Evolutionary conservation across 1,140 invertebrate species (phyloP).

Genomic region (Calephelis virginiensis): DNA sequence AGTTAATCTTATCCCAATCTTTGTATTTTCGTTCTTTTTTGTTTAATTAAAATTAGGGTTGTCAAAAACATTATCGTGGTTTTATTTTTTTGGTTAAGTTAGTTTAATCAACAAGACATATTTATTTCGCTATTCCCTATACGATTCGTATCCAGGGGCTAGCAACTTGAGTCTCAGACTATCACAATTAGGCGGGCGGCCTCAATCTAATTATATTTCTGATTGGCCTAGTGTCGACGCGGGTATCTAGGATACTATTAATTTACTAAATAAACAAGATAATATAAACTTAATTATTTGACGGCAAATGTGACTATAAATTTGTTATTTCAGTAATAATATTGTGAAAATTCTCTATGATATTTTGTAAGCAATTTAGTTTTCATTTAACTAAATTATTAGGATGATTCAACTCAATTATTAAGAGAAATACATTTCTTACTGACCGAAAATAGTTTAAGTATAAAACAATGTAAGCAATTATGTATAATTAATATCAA

Average conservation of each 20-base stretch:
- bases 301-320: slow-evolving; percentile 17
- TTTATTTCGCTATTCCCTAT: slow-evolving; percentile 27
- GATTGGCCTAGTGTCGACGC: slow-evolving; percentile 48
- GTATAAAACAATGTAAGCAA: too few species aligned
- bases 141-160: slow-evolving; percentile 49
- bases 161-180: slow-evolving; percentile 60
- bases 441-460: too few species aligned
- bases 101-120: neutral
- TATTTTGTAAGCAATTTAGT: slow-evolving; percentile 11
- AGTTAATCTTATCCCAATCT: too few species aligned
- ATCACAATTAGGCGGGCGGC: slow-evolving; percentile 66
- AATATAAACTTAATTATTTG: slow-evolving; percentile 17
- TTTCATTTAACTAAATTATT: neutral
- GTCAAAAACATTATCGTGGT: too few species aligned
- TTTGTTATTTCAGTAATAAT: slow-evolving; percentile 14
- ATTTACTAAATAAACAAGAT: slow-evolving; percentile 17
- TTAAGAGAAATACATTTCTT: too few species aligned
- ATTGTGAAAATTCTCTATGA: slow-evolving; percentile 5
- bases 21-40: too few species aligned
- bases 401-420: too few species aligned
- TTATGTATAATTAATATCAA: too few species aligned
- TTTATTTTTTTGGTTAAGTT: too few species aligned
- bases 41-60: too few species aligned
- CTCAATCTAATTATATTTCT: slow-evolving; percentile 75
- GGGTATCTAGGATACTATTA: slow-evolving; percentile 16